Evolutionary conservation across 2,888 invertebrate genomes (phyloP).

Genomic region (Pandemis heparana): DNA sequence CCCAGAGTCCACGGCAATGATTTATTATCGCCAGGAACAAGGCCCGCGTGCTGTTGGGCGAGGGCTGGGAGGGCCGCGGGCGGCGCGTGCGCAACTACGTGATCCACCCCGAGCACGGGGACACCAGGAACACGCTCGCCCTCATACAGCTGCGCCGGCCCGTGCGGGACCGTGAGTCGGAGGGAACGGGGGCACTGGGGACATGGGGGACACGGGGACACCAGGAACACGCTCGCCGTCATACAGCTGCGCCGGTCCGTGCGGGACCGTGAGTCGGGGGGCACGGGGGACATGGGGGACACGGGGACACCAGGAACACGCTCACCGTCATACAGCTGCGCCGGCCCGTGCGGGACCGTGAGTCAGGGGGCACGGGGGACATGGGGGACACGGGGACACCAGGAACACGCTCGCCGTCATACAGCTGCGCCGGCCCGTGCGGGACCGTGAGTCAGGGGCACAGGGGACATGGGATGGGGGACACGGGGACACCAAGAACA

Average conservation of each 20-base stretch:
- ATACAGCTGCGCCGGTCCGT: constrained; percentile 65
- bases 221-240: constrained; percentile 44
- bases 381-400: no score
- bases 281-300: no score
- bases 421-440: background rate
- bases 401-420: no score
- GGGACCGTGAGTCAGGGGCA: no score
- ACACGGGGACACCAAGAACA: no score
- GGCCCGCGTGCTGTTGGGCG: constrained; percentile 57
- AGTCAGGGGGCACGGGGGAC: no score
- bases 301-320: constrained; percentile 65
- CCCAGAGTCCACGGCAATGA: no score
- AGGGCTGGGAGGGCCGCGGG: constrained; percentile 57
- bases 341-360: constrained; percentile 57
- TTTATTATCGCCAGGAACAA: background rate
- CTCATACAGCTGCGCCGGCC: constrained; percentile 66
- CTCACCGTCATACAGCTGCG: constrained; percentile 69
- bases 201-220: no score
- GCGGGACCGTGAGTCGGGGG: constrained; percentile 56
- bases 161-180: constrained; percentile 55
- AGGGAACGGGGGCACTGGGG: no score
- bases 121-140: constrained; percentile 68
- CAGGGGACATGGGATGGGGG: no score
- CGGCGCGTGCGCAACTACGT: constrained; percentile 68
- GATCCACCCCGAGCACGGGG: constrained; percentile 69